Evolutionary conservation across 2,888 invertebrate species (phyloP).

Genomic region (Leptinotarsa juncta): DNA sequence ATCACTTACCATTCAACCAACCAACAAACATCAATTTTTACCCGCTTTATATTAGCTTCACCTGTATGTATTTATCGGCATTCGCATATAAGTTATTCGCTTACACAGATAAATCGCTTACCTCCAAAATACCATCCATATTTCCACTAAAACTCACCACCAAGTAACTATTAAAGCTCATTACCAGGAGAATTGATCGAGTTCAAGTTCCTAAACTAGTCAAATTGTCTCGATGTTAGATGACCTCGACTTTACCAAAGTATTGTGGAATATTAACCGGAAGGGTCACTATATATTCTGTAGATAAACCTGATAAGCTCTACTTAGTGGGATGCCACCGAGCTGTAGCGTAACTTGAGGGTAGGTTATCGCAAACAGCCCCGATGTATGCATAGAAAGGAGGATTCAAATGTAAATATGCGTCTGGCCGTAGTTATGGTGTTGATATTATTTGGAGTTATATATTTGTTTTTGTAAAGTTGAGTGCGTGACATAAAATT

Average conservation of each 20-base stretch:
- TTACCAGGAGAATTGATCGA: neutral
- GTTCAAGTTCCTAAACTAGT: neutral
- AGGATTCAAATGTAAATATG: neutral
- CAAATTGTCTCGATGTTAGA: neutral
- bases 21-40: too few relatives aligned
- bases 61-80: too few relatives aligned
- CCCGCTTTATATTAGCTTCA: too few relatives aligned
- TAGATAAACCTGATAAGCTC: slow-evolving; percentile 1
- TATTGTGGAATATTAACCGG: slow-evolving; percentile 7
- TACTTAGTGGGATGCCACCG: neutral
- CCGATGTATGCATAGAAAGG: neutral
- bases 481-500: too few relatives aligned
- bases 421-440: neutral
- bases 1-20: too few relatives aligned
- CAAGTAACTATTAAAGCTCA: neutral
- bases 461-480: too few relatives aligned
- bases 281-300: slow-evolving; percentile 6
- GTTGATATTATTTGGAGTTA: too few relatives aligned
- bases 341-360: neutral
- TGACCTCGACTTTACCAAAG: neutral
- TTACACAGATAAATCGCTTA: too few relatives aligned
- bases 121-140: neutral
- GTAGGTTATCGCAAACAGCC: neutral
- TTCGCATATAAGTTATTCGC: too few relatives aligned
- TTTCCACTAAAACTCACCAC: neutral